Base-by-base conservation (phyloP, 1,140 invertebrate genomes). In the Dufourea novaeangliae region DNA sequence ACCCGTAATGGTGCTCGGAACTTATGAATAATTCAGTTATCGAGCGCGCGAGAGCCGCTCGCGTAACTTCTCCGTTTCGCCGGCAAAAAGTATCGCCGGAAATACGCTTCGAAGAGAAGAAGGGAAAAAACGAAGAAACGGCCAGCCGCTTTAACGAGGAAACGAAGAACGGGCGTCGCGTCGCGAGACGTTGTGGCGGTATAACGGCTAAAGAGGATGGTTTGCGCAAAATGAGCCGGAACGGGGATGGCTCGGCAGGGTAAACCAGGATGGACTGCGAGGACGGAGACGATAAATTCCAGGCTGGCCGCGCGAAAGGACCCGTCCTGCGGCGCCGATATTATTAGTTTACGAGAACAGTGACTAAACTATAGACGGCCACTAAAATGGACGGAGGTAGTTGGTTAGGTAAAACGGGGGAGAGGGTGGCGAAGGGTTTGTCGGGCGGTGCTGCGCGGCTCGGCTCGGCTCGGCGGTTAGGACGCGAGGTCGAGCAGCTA, bases 281-380 rank as follows among this genome's bases (percentile, higher is more conserved):
- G 64, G 29, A 37, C 59, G 68, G 83, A 50, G 59, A 83, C 76
- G 77, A 83, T 86, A 86, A 86, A 86, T 86, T 87, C 75, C 79
- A 73, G 80, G 83, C 70, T 85, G 82, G 59, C 84, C 86, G 66
- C 79, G 75, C 86, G 78, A 80, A 86, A 86, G 86, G 83, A 66
- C 79, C n/a, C 81, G 76, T 78, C 71, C 83, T 80, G 82, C 74
- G 78, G 67, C 70, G 59, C 59, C 82, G 78, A 80, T 86, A 87
- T 89, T 89, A 89, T 87, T 89, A 88, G 88, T 87, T 88, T 88
- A 85, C 75, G 76, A 57, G 79, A 83, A 81, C 81, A 78, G 76
- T 86, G 84, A 86, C 83, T 84, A 88, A 87, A 87, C 86, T 87
- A 80, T 82, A 79, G 79, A 83, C 73, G 86, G 81, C 79, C 78